Evolutionary conservation across 1,140 invertebrate genomes (phyloP), one percentile per base, ranked within the genome.

Genomic region (Tribolium castaneum): DNA sequence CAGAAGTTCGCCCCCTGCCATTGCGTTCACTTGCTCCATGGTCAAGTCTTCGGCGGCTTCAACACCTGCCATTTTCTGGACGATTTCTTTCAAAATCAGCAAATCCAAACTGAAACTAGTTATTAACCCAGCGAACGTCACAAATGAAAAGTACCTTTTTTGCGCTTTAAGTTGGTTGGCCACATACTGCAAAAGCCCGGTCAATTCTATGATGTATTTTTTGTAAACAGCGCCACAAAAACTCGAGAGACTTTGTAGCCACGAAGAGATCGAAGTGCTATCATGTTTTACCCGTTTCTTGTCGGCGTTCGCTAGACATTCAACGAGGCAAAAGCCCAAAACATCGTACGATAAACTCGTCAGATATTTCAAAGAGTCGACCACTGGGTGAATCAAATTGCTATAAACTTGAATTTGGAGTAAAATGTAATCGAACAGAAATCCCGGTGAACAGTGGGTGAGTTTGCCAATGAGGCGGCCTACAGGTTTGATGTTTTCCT

Each of bases 61-160:
- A 78, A 99, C 97, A 1, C 98, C 98, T 9, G 97, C 95, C 98
- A 99, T 99, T 90, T 99, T 99, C 88, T 99, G 97, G 72, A 99
- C 95, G 81, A 99, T 96, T 89, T 99, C 99, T 87, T 99, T 97
- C 52, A 99, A 87, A 81, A 99, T 94, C 16, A 99, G 88, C 78
- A 99, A 88, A 89, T 99, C 97, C 87, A 98, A 91, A 88, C 96
- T 96, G 87, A 72, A 90, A 89, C 3, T 6, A 30, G 3, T 30
- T 6, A 30, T 30, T 30, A 30, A 30, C 9, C 13, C 50, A 19
- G 16, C 16, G 16, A 19, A 19, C 2, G 16, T 19, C 16, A 6
- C 25, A 51, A 49, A 9, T 22, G n/a, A 72, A 75, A 70, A 30
- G 79, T 89, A 96, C 95, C 95, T 98, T 88, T 99, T 98, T 81